phyloP scores from a whole-genome alignment of 2,113 vertebrate genomes.

The Periophthalmodon schlosseri region DNA sequence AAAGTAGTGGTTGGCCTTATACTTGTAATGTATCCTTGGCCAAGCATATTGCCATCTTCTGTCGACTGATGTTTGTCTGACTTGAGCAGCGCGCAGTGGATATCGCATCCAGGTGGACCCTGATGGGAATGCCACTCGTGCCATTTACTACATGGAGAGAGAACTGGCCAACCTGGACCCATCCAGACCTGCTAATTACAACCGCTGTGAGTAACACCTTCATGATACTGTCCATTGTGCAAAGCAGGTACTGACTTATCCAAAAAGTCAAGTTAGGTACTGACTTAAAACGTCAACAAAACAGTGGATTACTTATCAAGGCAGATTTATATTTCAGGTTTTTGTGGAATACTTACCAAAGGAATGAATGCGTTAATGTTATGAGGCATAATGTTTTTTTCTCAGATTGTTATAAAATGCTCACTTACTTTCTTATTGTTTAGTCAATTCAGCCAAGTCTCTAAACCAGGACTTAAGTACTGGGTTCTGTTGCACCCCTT shows the following conservation, averaged over 20 bases:
- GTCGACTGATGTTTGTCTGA: not conserved
- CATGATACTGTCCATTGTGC: not conserved
- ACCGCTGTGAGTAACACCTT: constrained; percentile 77
- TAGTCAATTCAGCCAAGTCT: no score
- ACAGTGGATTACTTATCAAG: no score
- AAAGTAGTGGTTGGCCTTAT: no score
- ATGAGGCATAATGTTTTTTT: no score
- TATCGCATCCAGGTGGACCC: constrained; percentile 89
- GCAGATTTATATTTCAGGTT: not conserved
- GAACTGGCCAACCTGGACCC: constrained; percentile 89
- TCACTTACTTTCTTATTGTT: no score
- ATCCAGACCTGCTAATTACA: constrained; percentile 76
- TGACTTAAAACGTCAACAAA: no score
- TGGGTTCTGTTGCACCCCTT: not conserved
- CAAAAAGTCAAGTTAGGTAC: no score
- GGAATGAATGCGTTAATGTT: no score
- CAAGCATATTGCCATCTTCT: no score
- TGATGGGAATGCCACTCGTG: constrained; percentile 86
- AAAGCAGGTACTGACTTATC: not conserved
- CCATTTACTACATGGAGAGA: constrained; percentile 90
- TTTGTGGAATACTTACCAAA: no score
- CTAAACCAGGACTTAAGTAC: not conserved
- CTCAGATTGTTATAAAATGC: no score
- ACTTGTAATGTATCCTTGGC: no score
- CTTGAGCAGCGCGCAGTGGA: constrained; percentile 82